Percentiles rank a stretch among this genome's conserved stretches.
These are phyloP conservation scores for Molanna angustata DNA, from an alignment of 2,888 invertebrate genomes.

Conservation along the genomic window DNA sequence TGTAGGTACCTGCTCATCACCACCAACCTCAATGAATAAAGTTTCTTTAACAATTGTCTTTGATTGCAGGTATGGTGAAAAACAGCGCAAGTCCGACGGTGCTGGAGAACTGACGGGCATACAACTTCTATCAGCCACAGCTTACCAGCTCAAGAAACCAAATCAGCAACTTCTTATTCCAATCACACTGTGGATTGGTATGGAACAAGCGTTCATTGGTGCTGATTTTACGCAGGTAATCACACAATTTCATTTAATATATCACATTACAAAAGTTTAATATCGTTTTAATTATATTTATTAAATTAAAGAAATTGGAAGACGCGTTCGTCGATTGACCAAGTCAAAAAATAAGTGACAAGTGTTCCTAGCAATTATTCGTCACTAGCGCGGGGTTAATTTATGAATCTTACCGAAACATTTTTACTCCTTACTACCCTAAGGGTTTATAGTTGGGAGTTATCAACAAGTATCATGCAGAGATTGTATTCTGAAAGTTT, in stretches of 20 bases:
- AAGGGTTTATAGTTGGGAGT: too few species aligned
- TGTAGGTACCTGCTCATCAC: too few species aligned
- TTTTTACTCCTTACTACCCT: too few species aligned
- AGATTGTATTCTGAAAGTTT: too few species aligned
- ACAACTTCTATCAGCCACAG: conserved; percentile 82
- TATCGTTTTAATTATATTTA: neutral
- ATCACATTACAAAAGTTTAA: neutral
- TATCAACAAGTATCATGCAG: too few species aligned
- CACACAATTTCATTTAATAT: neutral
- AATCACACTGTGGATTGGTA: conserved; percentile 93
- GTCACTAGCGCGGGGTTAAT: too few species aligned
- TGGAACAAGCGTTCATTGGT: conserved; percentile 96
- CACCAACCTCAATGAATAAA: too few species aligned
- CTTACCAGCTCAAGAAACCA: conserved; percentile 85
- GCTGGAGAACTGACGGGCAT: conserved; percentile 71
- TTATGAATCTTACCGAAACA: too few species aligned
- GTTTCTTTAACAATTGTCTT: too few species aligned
- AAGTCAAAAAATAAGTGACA: too few species aligned
- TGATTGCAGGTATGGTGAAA: conserved; percentile 74
- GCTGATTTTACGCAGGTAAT: conserved; percentile 83
- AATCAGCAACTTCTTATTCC: conserved; percentile 92
- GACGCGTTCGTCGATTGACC: too few species aligned
- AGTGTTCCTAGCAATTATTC: too few species aligned
- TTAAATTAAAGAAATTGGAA: neutral
- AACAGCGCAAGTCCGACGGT: conserved; percentile 73